Conservation (phyloP, 2,113 vertebrate species). For the Caranx ignobilis region DNA sequence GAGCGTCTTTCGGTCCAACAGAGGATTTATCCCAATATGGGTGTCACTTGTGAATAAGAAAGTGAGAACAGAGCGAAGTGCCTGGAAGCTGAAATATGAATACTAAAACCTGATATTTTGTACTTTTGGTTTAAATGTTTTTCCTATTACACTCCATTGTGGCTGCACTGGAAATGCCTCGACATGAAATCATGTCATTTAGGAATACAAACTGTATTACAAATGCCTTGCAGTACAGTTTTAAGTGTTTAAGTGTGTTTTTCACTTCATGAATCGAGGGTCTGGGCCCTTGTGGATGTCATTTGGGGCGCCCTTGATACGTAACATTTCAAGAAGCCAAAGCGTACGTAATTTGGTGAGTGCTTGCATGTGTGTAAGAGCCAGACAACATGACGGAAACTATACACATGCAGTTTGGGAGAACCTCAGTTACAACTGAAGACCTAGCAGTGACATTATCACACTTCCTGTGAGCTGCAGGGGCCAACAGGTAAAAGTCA, state of each 20-base stretch:
- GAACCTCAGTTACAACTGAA: background rate
- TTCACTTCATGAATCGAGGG: background rate
- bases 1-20: conserved; percentile 5
- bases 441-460: background rate
- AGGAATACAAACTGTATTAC: background rate
- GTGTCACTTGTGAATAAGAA: conserved; percentile 27
- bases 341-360: conserved; percentile 11
- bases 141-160: background rate
- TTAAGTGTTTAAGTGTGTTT: background rate
- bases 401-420: background rate
- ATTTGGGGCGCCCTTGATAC: background rate
- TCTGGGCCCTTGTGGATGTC: background rate
- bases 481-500: background rate
- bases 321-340: background rate
- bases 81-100: background rate
- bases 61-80: background rate
- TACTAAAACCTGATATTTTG: background rate
- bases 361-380: background rate
- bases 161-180: conserved; percentile 7
- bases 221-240: background rate
- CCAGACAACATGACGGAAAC: background rate
- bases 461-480: background rate
- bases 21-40: conserved; percentile 6
- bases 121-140: conserved; percentile 2
- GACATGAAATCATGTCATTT: conserved; percentile 8